Conservation (phyloP, 2,113 vertebrate species). For the Nothoprocta perdicaria region DNA sequence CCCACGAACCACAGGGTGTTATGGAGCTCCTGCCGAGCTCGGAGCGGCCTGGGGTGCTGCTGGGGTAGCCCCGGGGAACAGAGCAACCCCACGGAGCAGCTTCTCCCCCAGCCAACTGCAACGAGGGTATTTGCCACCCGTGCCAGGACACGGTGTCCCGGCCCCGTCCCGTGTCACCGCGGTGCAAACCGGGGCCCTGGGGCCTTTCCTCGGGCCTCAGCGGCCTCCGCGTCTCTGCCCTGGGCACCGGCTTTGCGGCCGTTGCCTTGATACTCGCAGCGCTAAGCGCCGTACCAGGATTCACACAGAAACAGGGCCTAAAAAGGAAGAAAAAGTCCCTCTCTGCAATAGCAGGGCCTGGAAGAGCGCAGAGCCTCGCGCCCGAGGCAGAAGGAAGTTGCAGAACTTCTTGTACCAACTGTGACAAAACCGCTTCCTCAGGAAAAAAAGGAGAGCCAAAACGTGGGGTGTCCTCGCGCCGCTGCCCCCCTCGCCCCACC, state of each 20-base stretch:
- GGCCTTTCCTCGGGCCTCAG: too few relatives aligned
- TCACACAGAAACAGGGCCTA: not conserved
- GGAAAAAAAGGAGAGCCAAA: not conserved
- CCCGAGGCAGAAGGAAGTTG: conserved; percentile 46
- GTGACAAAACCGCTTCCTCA: conserved; percentile 70
- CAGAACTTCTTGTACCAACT: conserved; percentile 55
- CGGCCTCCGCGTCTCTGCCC: too few relatives aligned
- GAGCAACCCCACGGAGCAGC: not conserved
- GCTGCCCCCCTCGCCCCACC: too few relatives aligned
- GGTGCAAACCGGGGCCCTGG: not conserved
- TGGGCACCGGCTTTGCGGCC: not conserved
- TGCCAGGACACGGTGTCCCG: not conserved
- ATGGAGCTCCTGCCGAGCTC: not conserved
- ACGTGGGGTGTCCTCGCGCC: not conserved
- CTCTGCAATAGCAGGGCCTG: not conserved
- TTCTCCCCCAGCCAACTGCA: not conserved
- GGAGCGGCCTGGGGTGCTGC: accelerated
- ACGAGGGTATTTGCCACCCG: not conserved
- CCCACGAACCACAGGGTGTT: not conserved
- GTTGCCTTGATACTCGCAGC: accelerated
- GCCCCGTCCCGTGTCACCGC: not conserved
- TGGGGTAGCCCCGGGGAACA: not conserved
- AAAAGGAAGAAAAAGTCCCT: not conserved
- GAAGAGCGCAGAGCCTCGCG: not conserved
- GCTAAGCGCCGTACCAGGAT: accelerated